These are phyloP conservation scores for Bombycilla garrulus DNA, from an alignment of 2,113 vertebrate genomes.

Conservation along the genomic window DNA sequence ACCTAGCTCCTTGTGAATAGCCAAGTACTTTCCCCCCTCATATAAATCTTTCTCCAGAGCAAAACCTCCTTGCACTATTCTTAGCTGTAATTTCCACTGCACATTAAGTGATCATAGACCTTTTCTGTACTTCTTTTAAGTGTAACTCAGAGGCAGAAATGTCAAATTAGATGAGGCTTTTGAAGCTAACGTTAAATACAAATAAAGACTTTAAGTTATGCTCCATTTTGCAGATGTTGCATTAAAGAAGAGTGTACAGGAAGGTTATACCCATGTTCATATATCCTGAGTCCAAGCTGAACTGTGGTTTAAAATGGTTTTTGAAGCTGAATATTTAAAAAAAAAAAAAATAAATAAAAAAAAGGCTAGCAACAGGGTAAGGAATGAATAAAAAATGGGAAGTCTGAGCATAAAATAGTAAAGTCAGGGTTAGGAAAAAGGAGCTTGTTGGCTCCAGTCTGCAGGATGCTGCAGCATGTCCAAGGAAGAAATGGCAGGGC, in stretches of 20 bases:
- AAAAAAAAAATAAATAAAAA: too few species aligned
- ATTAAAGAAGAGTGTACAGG: not conserved
- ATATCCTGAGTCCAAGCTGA: not conserved
- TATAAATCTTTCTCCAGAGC: constrained; percentile 44
- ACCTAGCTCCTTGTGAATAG: constrained; percentile 20
- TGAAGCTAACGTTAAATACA: not conserved
- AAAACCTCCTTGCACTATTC: constrained; percentile 29
- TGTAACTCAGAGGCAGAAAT: constrained; percentile 5
- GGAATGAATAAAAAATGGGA: not conserved
- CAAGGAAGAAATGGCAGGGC: not conserved
- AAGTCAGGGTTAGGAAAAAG: not conserved
- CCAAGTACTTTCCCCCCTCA: not conserved
- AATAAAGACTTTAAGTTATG: not conserved
- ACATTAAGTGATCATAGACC: constrained; percentile 25
- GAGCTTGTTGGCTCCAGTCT: fast-evolving
- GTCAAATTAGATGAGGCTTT: constrained; percentile 9
- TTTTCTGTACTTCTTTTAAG: constrained; percentile 8
- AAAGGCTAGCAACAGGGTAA: not conserved
- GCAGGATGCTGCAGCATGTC: not conserved
- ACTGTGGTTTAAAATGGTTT: not conserved
- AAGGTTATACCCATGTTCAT: not conserved
- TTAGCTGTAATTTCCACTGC: constrained; percentile 2
- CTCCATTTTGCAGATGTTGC: not conserved
- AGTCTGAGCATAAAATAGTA: not conserved
- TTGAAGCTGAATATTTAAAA: not conserved